Percentiles rank a stretch among this genome's conserved stretches.
phyloP scores from a whole-genome alignment of 35 echinoderm and acorn worm genomes.

The Chiridota heheva region DNA sequence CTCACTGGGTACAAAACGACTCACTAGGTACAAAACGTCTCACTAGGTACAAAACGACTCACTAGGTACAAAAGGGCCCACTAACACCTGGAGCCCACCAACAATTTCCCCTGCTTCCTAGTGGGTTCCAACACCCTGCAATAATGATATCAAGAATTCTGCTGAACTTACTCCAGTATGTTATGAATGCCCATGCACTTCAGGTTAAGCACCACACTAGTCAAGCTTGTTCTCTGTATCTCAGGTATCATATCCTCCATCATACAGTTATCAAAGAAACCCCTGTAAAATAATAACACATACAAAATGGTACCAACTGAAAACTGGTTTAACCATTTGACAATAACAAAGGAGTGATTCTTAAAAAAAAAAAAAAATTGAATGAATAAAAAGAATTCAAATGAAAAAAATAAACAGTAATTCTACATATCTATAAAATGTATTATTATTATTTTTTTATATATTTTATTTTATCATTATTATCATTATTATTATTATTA shows the following conservation, averaged over 20 bases:
- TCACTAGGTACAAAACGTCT: no score
- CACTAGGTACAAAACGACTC: no score
- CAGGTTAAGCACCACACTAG: conserved; percentile 89
- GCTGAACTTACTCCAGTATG: conserved; percentile 79
- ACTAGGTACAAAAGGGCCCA: no score
- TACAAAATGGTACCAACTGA: neutral
- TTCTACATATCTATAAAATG: no score
- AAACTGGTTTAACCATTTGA: neutral
- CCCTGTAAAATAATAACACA: conserved; percentile 57
- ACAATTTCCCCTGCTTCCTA: no score
- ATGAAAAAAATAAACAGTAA: no score
- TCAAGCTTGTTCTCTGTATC: conserved; percentile 88
- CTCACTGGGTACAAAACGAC: no score
- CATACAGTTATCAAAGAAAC: conserved; percentile 90
- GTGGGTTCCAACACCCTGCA: no score
- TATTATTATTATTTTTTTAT: no score
- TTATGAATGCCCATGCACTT: conserved; percentile 98
- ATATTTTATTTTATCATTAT: no score
- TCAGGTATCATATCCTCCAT: conserved; percentile 90
- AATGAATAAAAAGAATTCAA: neutral
- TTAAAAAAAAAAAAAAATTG: neutral
- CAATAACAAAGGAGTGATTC: neutral
- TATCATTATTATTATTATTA: no score
- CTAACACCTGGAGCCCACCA: no score
- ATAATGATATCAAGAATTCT: neutral